phyloP scores from a whole-genome alignment of 1,140 invertebrate genomes.

The Micrasema minimum region DNA sequence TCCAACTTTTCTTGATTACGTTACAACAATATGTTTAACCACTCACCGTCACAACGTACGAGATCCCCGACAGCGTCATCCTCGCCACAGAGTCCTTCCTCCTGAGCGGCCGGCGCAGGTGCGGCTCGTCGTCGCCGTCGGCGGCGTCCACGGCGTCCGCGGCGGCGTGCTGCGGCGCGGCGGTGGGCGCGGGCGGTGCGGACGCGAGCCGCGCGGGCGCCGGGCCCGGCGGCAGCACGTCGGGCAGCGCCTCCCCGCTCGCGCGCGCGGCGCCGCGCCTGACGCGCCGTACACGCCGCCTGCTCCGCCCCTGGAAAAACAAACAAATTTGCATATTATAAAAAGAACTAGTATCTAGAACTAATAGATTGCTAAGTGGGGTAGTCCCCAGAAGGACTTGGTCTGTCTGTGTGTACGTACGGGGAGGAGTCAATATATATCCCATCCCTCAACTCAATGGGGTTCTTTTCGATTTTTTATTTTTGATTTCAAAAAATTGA shows the following conservation, averaged over 20 bases:
- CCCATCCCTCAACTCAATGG: too few relatives aligned
- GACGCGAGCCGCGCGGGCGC: conserved; percentile 31
- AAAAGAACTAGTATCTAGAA: too few relatives aligned
- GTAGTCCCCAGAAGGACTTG: too few relatives aligned
- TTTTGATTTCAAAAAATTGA: too few relatives aligned
- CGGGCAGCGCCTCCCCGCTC: conserved; percentile 63
- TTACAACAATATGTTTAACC: background rate
- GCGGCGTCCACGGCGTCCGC: conserved; percentile 57
- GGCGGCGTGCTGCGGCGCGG: conserved; percentile 53
- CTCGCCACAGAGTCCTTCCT: conserved; percentile 77
- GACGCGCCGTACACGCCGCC: conserved; percentile 62
- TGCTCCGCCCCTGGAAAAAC: conserved; percentile 40
- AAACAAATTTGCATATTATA: too few relatives aligned
- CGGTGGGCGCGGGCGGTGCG: conserved; percentile 60
- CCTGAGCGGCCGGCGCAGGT: conserved; percentile 62
- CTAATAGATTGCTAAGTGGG: too few relatives aligned
- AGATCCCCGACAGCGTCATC: conserved; percentile 74
- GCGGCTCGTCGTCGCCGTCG: conserved; percentile 59
- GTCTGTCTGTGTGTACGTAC: too few relatives aligned
- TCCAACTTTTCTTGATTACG: background rate
- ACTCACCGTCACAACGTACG: conserved; percentile 79
- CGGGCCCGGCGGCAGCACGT: conserved; percentile 61
- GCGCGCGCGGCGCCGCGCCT: conserved; percentile 65
- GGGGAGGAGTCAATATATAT: too few relatives aligned
- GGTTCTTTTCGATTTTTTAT: too few relatives aligned